Conservation (phyloP, 2,888 invertebrate genomes). For the Dolomedes plantarius region DNA sequence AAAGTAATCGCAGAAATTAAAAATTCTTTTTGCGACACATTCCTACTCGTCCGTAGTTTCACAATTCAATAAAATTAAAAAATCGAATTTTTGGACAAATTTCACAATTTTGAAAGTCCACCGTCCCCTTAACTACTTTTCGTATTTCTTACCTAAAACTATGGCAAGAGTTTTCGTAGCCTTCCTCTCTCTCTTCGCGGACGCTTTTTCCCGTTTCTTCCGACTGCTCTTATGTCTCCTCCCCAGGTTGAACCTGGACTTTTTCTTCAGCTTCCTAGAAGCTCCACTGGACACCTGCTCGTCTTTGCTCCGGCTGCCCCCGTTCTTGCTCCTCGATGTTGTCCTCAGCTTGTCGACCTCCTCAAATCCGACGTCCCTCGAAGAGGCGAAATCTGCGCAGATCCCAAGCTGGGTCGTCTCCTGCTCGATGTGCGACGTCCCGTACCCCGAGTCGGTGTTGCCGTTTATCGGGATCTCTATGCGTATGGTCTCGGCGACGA, state of each 20-base stretch:
- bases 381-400: constrained; percentile 3
- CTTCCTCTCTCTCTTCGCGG: constrained; percentile 95
- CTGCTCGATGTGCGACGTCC: constrained; percentile 80
- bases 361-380: neutral
- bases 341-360: neutral
- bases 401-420: constrained; percentile 77
- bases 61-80: too few relatives aligned
- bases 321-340: constrained; percentile 14
- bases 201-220: constrained; percentile 95
- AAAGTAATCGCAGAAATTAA: too few relatives aligned
- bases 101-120: too few relatives aligned
- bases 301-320: neutral
- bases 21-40: too few relatives aligned
- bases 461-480: constrained; percentile 77
- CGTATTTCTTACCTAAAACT: constrained; percentile 97
- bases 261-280: constrained; percentile 69
- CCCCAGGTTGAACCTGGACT: constrained; percentile 74
- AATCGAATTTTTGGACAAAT: too few relatives aligned
- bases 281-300: constrained; percentile 12
- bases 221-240: constrained; percentile 93
- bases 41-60: too few relatives aligned
- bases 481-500: constrained; percentile 62
- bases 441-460: constrained; percentile 90
- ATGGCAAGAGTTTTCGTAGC: constrained; percentile 99
- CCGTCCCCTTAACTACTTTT: too few relatives aligned